These are phyloP conservation scores for Paraplagusia blochii DNA, from an alignment of 2,113 vertebrate genomes.

Conservation along the genomic window DNA sequence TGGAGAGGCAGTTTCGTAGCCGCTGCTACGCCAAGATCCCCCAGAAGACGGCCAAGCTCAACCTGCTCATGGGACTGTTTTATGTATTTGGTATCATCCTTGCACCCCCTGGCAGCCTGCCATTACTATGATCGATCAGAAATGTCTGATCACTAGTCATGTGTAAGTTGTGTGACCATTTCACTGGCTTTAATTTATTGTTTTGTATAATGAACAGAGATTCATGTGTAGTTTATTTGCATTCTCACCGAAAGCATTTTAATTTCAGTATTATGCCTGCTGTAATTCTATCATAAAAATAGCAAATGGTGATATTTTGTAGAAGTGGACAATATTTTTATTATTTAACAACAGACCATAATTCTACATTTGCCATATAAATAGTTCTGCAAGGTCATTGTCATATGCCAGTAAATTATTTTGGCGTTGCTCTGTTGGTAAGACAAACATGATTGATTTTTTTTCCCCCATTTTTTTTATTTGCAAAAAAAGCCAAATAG, in stretches of 20 bases:
- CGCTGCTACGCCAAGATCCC: conserved; percentile 88
- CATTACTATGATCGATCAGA: conserved; percentile 75
- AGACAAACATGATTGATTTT: conserved; percentile 16
- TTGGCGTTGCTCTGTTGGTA: conserved; percentile 11
- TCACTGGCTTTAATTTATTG: conserved; percentile 67
- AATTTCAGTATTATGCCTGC: conserved; percentile 51
- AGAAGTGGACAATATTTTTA: conserved; percentile 20
- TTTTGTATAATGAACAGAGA: conserved; percentile 48
- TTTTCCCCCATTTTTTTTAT: conserved; percentile 31
- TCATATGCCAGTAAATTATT: conserved; percentile 21
- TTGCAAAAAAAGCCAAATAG: conserved; percentile 39
- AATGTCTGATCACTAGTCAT: conserved; percentile 57
- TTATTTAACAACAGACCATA: conserved; percentile 6
- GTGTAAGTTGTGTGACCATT: conserved; percentile 25
- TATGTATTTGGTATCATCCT: conserved; percentile 92
- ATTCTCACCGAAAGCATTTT: conserved; percentile 17
- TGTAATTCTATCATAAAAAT: conserved; percentile 24
- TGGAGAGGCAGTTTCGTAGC: conserved; percentile 92
- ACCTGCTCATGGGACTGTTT: conserved; percentile 92
- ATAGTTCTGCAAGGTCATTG: background rate
- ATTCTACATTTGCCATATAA: conserved; percentile 46
- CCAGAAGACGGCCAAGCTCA: conserved; percentile 94
- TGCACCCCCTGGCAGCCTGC: conserved; percentile 85
- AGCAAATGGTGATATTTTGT: conserved; percentile 34
- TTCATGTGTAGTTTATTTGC: conserved; percentile 37